Base-by-base conservation (phyloP, 2,888 invertebrate species). In the Pandemis corylana region DNA sequence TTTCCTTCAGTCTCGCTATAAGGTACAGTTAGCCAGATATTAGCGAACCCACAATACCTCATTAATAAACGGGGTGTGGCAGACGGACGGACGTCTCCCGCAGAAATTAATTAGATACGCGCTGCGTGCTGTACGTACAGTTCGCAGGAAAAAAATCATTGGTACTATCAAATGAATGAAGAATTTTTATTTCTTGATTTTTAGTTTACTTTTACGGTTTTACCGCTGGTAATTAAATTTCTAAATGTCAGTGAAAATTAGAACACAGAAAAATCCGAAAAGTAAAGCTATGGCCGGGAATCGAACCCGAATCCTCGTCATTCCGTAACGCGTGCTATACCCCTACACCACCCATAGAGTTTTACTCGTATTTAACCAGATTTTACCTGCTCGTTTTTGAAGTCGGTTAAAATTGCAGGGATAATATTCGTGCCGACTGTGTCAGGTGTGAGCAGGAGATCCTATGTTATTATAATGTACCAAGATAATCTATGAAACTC, bases 81-180 rank as follows among this genome's bases (percentile, higher is more conserved):
- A 77, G 86, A 84, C 81, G 75, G 70, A 77, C 79, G 77, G 79
- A 80, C 80, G 78, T 75, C 76, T 81, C 79, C 80, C 80, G 82
- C 84, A 83, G 87, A 88, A 90, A 89, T 89, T 89, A 89, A 90
- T 90, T 89, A 90, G 87, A 84, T 84, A 87, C 85, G 87, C 84
- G 83, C 73, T 84, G 87, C 84, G 87, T 84, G 83, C 74, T 20
- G 56, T n/a, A 5, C 75, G 77, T 78, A 78, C 75, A 79, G 61
- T 64, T 41, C 59, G 13, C 62, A 49, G 67, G n/a, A 20, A 15
- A 68, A 20, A 20, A 20, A 20, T 20, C 20, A n/a, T n/a, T n/a
- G n/a, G n/a, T n/a, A n/a, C n/a, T n/a, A n/a, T 20, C 20, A 20
- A 20, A 20, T 20, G 20, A 20, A 20, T 20, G 20, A 20, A 20